Percentiles rank a stretch among this genome's conserved stretches.
Conservation (phyloP, 2,888 invertebrate genomes). For the Epistrophe grossulariae region DNA sequence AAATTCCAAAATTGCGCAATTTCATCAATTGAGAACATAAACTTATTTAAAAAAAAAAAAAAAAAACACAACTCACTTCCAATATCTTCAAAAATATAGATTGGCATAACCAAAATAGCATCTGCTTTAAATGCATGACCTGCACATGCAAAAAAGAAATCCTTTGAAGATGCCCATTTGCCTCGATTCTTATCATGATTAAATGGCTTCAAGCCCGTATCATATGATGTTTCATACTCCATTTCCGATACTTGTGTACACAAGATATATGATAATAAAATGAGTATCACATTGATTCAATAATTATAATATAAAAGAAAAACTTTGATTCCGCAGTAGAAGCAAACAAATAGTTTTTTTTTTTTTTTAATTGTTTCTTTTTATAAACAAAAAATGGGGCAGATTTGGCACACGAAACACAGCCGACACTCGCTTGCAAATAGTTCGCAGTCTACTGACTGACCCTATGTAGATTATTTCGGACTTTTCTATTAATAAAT, state of each 20-base stretch:
- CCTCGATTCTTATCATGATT: conserved; percentile 84
- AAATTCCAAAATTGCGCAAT: too few species aligned
- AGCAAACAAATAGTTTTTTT: not conserved
- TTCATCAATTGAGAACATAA: not conserved
- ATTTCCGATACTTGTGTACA: not conserved
- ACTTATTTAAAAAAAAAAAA: not conserved
- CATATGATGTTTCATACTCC: conserved; percentile 78
- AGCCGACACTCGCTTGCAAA: conserved; percentile 7
- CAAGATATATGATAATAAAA: not conserved
- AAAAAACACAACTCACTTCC: conserved; percentile 78
- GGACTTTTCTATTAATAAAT: conserved; percentile 21
- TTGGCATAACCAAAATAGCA: conserved; percentile 89
- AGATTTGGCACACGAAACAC: not conserved
- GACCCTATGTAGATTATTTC: conserved; percentile 9
- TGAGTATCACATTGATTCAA: not conserved
- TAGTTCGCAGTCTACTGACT: conserved; percentile 8
- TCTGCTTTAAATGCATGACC: conserved; percentile 93
- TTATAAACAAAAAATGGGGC: not conserved
- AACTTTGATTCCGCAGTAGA: not conserved
- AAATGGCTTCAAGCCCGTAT: conserved; percentile 80
- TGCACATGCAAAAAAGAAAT: conserved; percentile 91
- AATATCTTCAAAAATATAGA: conserved; percentile 78
- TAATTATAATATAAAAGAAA: not conserved
- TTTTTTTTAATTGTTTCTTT: not conserved
- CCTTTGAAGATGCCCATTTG: conserved; percentile 89